These are phyloP conservation scores for Hyles lineata DNA, from an alignment of 2,888 invertebrate genomes.

Conservation along the genomic window DNA sequence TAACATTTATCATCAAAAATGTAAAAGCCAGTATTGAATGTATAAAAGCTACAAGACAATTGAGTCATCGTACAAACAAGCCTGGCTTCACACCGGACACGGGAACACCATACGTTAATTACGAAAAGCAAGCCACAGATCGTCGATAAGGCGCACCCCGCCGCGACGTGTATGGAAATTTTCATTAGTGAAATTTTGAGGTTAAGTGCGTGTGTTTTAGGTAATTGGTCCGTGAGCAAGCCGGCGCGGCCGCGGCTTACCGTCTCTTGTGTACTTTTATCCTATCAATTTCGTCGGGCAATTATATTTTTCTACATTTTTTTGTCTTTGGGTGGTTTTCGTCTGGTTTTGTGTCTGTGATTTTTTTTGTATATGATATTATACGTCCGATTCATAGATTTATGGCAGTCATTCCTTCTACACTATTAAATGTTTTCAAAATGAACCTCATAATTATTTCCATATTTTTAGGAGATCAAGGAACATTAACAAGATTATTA, in stretches of 20 bases:
- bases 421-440: too few species aligned
- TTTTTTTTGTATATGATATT: too few species aligned
- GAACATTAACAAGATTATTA: too few species aligned
- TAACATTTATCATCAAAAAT: too few species aligned
- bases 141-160: constrained; percentile 78
- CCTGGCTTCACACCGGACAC: constrained; percentile 36
- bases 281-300: constrained; percentile 60
- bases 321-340: constrained; percentile 42
- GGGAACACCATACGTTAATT: constrained; percentile 69
- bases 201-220: constrained; percentile 79
- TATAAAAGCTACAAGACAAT: not conserved
- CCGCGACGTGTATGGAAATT: constrained; percentile 67
- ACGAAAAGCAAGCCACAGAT: constrained; percentile 75
- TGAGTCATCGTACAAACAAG: constrained; percentile 24
- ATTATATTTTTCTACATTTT: constrained; percentile 46
- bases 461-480: too few species aligned
- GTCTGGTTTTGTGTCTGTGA: not conserved
- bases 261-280: constrained; percentile 69
- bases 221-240: constrained; percentile 78
- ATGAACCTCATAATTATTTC: too few species aligned
- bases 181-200: constrained; percentile 81
- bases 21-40: too few species aligned
- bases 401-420: too few species aligned
- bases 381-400: too few species aligned
- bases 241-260: constrained; percentile 62